Evolutionary conservation across 1,140 invertebrate genomes (phyloP), one percentile per base, ranked within the genome.

Genomic region (Listronotus bonariensis): DNA sequence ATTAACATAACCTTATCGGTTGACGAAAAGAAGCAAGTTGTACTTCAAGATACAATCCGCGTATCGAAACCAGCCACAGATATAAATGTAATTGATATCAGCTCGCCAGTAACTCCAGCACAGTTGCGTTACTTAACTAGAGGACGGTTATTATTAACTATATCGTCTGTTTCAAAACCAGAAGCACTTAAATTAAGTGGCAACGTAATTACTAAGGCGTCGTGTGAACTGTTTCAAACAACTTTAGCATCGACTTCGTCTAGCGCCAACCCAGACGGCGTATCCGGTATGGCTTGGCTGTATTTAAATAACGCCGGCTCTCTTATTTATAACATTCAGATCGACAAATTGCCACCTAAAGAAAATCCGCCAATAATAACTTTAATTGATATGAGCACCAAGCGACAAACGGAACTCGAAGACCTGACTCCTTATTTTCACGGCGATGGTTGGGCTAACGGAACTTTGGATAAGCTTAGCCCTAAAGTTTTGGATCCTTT

Each of bases 151-250:
- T 73, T 85, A 2, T 77, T 94, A 1, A 85, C 83, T 0, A 79
- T 93, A 1, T 84, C 87, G 72, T 88, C 88, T 0, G 82, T 85
- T 38, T 84, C 83, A 8, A 83, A 86, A 54, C 84, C 86, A 0
- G 82, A 87, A 36, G 76, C 77, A 8, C 72, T 91, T 10, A 81
- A 83, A 49, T 79, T 92, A 8, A 82, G 80, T 12, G 91, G 91
- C 0, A 78, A 79, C 11, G 85, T 92, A 6, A 81, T 87, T 6
- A 87, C 90, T 9, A 84, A 88, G 56, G 85, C 86, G 1, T 87
- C 87, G 7, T 94, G 92, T 73, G 92, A 95, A 76, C 82, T 93
- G 42, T 93, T 91, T 75, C 90, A 92, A 68, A 84, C 88, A 0
- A 77, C 87, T 0, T 73, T 92, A 8, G 80, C 84, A 45, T 64